Base-by-base conservation (phyloP, 2,888 invertebrate species). In the Agonum fuliginosum region DNA sequence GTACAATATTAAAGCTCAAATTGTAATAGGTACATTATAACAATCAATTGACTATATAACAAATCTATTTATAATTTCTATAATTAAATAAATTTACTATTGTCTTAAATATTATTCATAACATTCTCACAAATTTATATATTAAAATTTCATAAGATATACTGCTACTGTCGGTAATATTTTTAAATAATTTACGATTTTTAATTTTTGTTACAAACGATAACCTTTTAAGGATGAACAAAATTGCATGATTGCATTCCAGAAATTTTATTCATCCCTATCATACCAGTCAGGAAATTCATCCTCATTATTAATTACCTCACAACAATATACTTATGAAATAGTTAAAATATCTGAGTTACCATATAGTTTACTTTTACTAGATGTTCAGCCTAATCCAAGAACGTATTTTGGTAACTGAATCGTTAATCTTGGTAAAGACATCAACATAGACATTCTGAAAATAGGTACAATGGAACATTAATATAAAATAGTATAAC, bases 331-430 rank as follows among this genome's bases (percentile, higher is more conserved):
- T 74, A 37, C 34, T 75, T 51, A 72, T 51, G 48, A 67, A 75
- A 37, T 75, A 20, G 10, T 70, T 17, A 24, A 12, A 24, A 46
- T 20, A 14, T 27, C 48, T 46, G 22, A 22, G 34, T 72, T 72
- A 54, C 34, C 20, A 14, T 2, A 37, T 70, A 8, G 37, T n/a
- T 37, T 34, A n/a, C 12, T 41, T 41, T 54, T 8, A 24, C 19
- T 62, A 43, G 6, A 34, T 72, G 20, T 34, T 90, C 91, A 95
- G 85, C 95, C 94, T 83, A 95, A 89, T 79, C 95, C 94, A 89
- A 95, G 89, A 82, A 95, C 94, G 86, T 94, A 95, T 89, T 95
- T 95, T 84, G 95, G 95, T 88, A 95, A 90, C 87, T 93, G 93
- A 86, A 92, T 93, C 78, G 94, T 93, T 84, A 93, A 91, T 88